phyloP scores from a whole-genome alignment of 2,113 vertebrate species.

The Amblyornis subalaris region DNA sequence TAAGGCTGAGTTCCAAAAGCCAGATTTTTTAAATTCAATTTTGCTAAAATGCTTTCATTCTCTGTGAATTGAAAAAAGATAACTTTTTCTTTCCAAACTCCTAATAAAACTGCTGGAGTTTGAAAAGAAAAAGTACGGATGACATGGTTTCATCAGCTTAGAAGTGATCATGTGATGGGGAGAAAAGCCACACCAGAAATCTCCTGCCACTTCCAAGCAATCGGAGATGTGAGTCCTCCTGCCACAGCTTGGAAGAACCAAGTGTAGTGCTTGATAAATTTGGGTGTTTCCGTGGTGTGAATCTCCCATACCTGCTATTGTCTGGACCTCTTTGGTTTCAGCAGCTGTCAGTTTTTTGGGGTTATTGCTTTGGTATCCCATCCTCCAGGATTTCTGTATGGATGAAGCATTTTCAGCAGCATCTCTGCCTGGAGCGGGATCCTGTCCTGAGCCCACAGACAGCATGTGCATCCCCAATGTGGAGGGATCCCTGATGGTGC shows the following conservation, averaged over 20 bases:
- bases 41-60: not conserved
- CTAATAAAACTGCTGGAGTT: not conserved
- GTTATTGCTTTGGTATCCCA: not conserved
- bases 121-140: not conserved
- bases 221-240: not conserved
- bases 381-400: not conserved
- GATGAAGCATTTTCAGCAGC: not conserved
- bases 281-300: not conserved
- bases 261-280: rapidly evolving
- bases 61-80: not conserved
- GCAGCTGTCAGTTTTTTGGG: not conserved
- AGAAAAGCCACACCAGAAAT: not conserved
- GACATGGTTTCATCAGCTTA: not conserved
- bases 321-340: not conserved
- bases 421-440: not conserved
- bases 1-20: not conserved
- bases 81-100: not conserved
- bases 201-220: not conserved
- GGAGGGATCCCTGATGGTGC: not conserved
- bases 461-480: rapidly evolving
- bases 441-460: not conserved
- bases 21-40: rapidly evolving
- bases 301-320: not conserved
- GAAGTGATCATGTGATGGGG: not conserved
- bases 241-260: not conserved